A percentile compares a stretch with the other conserved stretches of the same genome.
Evolutionary conservation across 2,797 vertebrate species (phyloP).

Genomic region (Cottoperca gobio): DNA sequence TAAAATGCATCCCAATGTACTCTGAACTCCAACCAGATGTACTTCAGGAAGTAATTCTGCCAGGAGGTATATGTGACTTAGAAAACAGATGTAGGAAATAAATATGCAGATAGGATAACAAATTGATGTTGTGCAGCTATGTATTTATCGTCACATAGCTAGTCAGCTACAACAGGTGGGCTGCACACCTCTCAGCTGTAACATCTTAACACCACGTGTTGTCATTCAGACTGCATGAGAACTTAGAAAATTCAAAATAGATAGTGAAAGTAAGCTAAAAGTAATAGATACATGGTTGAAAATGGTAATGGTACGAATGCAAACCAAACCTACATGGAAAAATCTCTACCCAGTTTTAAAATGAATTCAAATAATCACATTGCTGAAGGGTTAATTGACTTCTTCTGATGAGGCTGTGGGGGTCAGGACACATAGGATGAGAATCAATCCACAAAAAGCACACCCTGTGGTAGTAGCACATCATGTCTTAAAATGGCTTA

Average conservation of each 20-base stretch:
- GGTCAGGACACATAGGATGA: background rate
- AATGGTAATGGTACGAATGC: background rate
- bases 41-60: no score
- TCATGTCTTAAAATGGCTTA: background rate
- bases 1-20: no score
- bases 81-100: no score
- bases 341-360: background rate
- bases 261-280: no score
- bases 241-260: no score
- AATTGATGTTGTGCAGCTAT: no score
- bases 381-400: background rate
- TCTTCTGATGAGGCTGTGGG: background rate
- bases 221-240: no score
- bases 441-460: slow-evolving; percentile 16
- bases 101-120: no score
- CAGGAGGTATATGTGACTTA: no score
- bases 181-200: background rate
- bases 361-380: background rate
- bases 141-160: no score
- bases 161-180: background rate
- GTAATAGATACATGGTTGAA: no score
- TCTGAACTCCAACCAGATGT: no score
- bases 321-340: background rate
- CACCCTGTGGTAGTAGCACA: background rate
- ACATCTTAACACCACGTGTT: background rate